Conservation (phyloP, 2,888 invertebrate species). For the Anoncus sp. region DNA sequence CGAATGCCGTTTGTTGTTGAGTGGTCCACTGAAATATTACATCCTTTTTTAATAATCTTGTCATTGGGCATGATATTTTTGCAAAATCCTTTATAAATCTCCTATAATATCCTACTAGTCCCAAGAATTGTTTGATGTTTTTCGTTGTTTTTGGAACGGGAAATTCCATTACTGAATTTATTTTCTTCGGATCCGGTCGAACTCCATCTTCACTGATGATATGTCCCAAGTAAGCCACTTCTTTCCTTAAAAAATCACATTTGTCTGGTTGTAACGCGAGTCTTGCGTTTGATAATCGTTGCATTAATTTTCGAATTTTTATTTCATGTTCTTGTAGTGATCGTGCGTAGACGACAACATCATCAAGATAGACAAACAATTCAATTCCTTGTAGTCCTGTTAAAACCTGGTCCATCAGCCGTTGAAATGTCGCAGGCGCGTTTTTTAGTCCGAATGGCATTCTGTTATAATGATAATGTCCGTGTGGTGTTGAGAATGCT, state of each 20-base stretch:
- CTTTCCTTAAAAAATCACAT: constrained; percentile 22
- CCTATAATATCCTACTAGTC: no score
- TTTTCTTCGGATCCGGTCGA: constrained; percentile 9
- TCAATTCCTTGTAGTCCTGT: constrained; percentile 30
- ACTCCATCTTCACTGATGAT: constrained; percentile 3
- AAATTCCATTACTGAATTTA: not conserved
- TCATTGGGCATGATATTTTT: no score
- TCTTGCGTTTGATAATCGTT: not conserved
- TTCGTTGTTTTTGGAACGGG: constrained; percentile 1
- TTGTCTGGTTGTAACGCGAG: constrained; percentile 30
- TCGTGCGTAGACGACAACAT: constrained; percentile 44
- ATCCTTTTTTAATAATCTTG: not conserved
- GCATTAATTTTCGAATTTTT: constrained; percentile 7
- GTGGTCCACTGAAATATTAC: not conserved
- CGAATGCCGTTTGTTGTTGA: not conserved
- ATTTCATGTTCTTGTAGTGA: constrained; percentile 42
- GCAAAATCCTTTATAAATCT: no score
- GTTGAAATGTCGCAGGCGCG: constrained; percentile 26
- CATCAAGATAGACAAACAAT: constrained; percentile 58
- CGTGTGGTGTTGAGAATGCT: no score
- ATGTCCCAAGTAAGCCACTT: constrained; percentile 28
- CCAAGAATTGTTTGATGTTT: no score
- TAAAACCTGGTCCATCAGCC: constrained; percentile 17
- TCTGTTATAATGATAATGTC: constrained; percentile 24
- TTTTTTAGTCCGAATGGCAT: constrained; percentile 40